Percentiles rank a stretch among this genome's conserved stretches.
Evolutionary conservation across 2,797 vertebrate genomes (phyloP).

Genomic region (Amazona ochrocephala): DNA sequence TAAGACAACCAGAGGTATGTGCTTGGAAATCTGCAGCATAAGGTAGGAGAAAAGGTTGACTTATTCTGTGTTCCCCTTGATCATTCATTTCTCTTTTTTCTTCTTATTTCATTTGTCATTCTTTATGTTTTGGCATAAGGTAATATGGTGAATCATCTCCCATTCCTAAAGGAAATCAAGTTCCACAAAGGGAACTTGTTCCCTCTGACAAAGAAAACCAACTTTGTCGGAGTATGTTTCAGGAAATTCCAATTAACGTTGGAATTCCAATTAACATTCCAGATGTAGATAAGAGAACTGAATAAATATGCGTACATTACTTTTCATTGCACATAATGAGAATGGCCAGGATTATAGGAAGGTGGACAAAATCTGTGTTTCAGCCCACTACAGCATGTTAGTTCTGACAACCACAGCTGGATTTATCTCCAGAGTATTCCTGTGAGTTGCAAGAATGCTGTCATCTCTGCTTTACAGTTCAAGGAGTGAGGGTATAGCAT

Average conservation of each 20-base stretch:
- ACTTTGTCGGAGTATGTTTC: background rate
- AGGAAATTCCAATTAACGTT: slow-evolving; percentile 16
- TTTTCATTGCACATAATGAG: background rate
- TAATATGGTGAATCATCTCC: background rate
- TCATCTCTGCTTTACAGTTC: background rate
- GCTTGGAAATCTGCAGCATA: background rate
- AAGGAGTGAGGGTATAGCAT: background rate
- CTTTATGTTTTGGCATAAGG: background rate
- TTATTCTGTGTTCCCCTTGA: background rate
- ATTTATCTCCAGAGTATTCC: background rate
- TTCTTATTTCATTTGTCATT: background rate
- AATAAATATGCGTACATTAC: background rate
- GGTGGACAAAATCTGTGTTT: background rate
- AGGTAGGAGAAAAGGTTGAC: background rate
- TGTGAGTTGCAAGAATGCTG: background rate
- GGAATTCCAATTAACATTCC: slow-evolving; percentile 11
- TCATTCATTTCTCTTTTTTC: background rate
- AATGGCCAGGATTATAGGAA: background rate
- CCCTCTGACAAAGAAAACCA: background rate
- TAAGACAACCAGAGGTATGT: background rate
- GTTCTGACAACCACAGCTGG: background rate
- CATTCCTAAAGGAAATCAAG: background rate
- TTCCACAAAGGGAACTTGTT: background rate
- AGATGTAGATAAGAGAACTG: background rate
- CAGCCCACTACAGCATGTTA: background rate